phyloP scores from a whole-genome alignment of 2,888 invertebrate genomes.

The Ganaspis brasiliensis region DNA sequence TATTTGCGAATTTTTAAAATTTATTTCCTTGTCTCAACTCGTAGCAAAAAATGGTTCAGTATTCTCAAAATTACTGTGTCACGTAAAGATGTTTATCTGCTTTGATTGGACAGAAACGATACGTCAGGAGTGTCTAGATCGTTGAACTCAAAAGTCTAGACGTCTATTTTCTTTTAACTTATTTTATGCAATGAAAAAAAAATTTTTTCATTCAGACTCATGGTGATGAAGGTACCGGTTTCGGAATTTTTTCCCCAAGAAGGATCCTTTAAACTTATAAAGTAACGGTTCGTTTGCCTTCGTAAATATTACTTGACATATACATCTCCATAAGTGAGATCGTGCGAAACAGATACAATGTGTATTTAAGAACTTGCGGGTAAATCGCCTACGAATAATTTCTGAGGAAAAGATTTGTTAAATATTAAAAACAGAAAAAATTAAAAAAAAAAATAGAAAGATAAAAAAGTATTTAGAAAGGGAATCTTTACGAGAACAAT shows the following conservation, averaged over 20 bases:
- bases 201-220: background rate
- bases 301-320: background rate
- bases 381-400: no score
- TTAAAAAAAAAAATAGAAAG: no score
- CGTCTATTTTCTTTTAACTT: background rate
- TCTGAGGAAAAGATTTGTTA: no score
- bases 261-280: conserved; percentile 1
- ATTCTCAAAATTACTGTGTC: background rate
- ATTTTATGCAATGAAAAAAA: background rate
- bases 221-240: background rate
- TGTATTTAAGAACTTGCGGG: no score
- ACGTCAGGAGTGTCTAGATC: background rate
- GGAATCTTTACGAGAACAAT: no score
- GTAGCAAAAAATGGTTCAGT: background rate
- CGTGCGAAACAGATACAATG: background rate
- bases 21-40: no score
- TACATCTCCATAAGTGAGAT: background rate
- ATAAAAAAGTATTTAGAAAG: no score
- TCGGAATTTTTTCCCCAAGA: background rate
- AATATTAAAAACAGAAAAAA: no score
- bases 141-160: conserved; percentile 10
- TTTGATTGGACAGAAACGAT: background rate
- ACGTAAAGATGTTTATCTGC: background rate
- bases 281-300: conserved; percentile 1
- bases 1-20: no score